Base-by-base conservation (phyloP, 2,113 vertebrate species). In the Microcebus ravelobensis region DNA sequence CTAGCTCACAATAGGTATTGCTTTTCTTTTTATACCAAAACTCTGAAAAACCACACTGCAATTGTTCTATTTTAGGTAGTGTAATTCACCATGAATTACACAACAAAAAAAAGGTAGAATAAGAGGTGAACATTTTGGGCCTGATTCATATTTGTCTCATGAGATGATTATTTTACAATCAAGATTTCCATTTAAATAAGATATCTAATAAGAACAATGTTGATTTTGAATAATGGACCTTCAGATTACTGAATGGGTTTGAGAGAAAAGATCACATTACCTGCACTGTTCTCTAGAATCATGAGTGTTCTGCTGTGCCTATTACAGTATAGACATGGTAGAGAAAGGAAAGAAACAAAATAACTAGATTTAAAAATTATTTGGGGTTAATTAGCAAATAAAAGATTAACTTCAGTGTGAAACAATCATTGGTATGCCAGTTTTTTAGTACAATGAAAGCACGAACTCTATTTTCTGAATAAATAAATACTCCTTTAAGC, bases 141-240 rank as follows among this genome's bases (percentile, higher is more conserved):
- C 84, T 63, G 34, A 73, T 59, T 91, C 5, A 52, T 59, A 74
- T 68, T 48, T 2, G 4, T 90, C 61, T 77, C 65, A 74, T 11
- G 14, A 90, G 27, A 87, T 18, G n/a, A 5, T 81, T 83, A 84
- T 80, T 93, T 77, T 95, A 23, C 61, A 87, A 27, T 68, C 52
- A 89, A 63, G 0, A 5, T 92, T 90, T 87, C 79, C 34, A 67
- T 14, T 77, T 80, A 71, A 39, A 39, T 61, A 77, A 93, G 57
- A 23, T 81, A 1, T 86, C 48, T 95, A 84, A 34, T 73, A 67
- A 67, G 70, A 57, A 61, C 34, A 80, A 12, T 87, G 20, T 50
- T 93, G 50, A 48, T 63, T 92, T 92, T 91, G 82, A 85, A 77
- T 79, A 80, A 76, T 17, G 92, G 63, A 42, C 14, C 34, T 88